These are phyloP conservation scores for Candoia aspera DNA, from an alignment of 2,113 vertebrate species.

Conservation along the genomic window DNA sequence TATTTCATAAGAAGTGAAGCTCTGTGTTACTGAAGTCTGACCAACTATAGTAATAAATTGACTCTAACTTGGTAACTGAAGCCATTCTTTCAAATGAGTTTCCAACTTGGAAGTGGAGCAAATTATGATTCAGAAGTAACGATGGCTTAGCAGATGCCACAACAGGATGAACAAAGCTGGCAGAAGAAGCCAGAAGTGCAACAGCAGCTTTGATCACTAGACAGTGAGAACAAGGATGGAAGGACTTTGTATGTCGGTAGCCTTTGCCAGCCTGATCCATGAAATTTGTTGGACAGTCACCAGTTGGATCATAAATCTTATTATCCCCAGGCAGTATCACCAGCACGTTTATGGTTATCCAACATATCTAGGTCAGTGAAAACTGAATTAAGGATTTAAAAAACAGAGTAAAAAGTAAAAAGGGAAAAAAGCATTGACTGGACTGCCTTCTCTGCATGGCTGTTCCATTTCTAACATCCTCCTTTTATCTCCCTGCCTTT, in stretches of 20 bases:
- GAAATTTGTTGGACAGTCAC: background rate
- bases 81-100: background rate
- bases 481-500: conserved; percentile 11
- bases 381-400: background rate
- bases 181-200: background rate
- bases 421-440: background rate
- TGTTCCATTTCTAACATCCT: background rate
- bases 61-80: background rate
- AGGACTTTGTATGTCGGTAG: background rate
- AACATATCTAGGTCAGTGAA: background rate
- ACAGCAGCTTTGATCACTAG: background rate
- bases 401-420: background rate
- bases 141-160: background rate
- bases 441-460: background rate
- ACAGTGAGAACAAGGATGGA: background rate
- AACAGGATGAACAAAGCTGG: background rate
- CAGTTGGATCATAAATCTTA: background rate
- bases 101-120: background rate
- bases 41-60: background rate
- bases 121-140: background rate
- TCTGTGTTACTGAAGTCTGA: background rate
- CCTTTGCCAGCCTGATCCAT: background rate
- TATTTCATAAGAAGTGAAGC: background rate
- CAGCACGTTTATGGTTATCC: background rate
- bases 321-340: background rate